Percentiles rank a stretch among this genome's conserved stretches.
Conservation (phyloP, 2,113 vertebrate species). For the Centrocercus urophasianus region DNA sequence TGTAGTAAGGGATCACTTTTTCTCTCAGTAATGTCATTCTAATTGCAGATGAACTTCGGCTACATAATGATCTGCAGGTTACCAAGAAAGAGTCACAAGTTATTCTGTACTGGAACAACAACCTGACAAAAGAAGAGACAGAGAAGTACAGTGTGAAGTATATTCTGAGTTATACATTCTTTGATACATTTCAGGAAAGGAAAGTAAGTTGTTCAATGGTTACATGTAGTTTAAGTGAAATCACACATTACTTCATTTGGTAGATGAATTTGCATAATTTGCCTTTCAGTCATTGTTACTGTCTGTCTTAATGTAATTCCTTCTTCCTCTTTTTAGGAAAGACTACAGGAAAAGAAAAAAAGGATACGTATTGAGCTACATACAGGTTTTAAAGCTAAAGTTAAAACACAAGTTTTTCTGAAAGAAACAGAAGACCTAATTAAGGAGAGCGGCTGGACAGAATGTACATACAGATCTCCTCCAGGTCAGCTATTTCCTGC, state of each 20-base stretch:
- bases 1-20: background rate
- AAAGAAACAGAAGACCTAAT: slow-evolving; percentile 21
- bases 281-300: background rate
- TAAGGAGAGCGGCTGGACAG: slow-evolving; percentile 50
- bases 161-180: slow-evolving; percentile 59
- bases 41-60: slow-evolving; percentile 27
- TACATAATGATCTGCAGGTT: slow-evolving; percentile 18
- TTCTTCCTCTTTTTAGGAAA: slow-evolving; percentile 38
- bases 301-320: background rate
- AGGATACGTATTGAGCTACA: slow-evolving; percentile 36
- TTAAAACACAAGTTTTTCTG: slow-evolving; percentile 58
- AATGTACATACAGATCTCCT: slow-evolving; percentile 52
- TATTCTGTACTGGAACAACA: slow-evolving; percentile 55
- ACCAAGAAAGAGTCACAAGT: background rate
- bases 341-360: slow-evolving; percentile 26
- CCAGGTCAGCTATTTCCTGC: slow-evolving; percentile 48
- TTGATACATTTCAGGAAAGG: slow-evolving; percentile 6
- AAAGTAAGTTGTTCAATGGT: slow-evolving; percentile 36
- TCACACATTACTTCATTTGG: background rate
- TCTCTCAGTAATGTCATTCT: background rate
- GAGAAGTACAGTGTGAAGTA: slow-evolving; percentile 55
- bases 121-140: slow-evolving; percentile 51
- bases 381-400: slow-evolving; percentile 62
- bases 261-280: background rate
- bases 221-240: background rate